Evolutionary conservation across 2,113 vertebrate species (phyloP).

Genomic region (Mirza zaza): DNA sequence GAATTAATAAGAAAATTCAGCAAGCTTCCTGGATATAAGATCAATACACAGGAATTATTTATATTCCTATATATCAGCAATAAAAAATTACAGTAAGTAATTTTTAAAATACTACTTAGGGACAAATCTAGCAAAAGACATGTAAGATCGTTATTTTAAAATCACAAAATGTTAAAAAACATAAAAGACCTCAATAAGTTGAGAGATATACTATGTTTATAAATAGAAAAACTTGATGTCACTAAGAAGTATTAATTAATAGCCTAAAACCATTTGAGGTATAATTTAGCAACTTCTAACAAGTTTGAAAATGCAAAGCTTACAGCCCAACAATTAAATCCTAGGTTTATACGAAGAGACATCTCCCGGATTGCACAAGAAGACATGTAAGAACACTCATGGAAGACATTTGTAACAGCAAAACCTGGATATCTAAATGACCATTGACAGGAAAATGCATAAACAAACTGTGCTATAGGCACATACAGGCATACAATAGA

Average conservation of each 20-base stretch:
- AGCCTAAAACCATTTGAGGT: background rate
- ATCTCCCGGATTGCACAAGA: background rate
- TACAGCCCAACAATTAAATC: background rate
- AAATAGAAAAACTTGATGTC: background rate
- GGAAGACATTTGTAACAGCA: background rate
- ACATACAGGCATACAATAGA: background rate
- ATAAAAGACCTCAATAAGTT: background rate
- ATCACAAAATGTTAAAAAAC: background rate
- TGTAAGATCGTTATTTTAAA: background rate
- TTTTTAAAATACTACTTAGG: background rate
- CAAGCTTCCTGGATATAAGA: background rate
- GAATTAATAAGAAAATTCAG: background rate
- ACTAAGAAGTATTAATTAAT: background rate
- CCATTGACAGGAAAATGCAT: background rate
- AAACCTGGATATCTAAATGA: background rate
- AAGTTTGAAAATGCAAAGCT: background rate
- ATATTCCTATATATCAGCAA: background rate
- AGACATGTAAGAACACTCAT: background rate
- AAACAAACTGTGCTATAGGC: background rate
- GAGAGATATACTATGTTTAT: background rate
- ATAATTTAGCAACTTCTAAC: background rate
- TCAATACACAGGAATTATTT: background rate
- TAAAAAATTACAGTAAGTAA: background rate
- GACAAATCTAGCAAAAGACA: conserved; percentile 9
- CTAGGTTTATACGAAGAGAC: background rate